These are phyloP conservation scores for Squalus acanthias DNA, from an alignment of 2,797 vertebrate genomes.

Conservation along the genomic window DNA sequence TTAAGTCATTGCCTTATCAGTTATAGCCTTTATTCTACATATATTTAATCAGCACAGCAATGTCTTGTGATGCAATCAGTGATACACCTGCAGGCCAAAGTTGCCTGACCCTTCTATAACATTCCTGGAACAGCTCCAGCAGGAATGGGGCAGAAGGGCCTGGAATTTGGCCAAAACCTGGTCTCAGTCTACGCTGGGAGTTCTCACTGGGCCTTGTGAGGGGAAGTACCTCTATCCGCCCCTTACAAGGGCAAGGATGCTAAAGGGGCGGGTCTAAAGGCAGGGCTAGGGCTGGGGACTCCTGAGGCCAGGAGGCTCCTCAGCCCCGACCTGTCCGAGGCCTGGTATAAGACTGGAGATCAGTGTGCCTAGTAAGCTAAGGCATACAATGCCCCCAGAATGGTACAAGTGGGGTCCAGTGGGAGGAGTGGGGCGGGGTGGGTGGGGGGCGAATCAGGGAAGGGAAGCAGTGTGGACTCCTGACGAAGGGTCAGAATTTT, in stretches of 20 bases:
- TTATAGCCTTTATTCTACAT: background rate
- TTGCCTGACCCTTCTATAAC: background rate
- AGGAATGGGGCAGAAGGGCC: background rate
- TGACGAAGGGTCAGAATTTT: background rate
- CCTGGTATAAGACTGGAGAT: too few species aligned
- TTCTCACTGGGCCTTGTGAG: too few species aligned
- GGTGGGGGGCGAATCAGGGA: background rate
- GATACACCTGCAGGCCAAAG: too few species aligned
- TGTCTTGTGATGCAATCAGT: background rate
- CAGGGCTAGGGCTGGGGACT: background rate
- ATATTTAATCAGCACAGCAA: background rate
- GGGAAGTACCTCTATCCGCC: background rate
- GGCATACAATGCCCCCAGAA: too few species aligned
- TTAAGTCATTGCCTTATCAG: background rate
- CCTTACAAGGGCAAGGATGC: background rate
- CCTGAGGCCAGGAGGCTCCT: background rate
- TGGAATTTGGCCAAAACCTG: background rate
- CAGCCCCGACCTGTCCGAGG: too few species aligned
- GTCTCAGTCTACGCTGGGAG: background rate
- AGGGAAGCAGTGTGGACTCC: background rate
- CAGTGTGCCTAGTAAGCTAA: background rate
- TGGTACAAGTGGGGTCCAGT: too few species aligned
- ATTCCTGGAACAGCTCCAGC: background rate
- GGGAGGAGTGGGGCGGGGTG: too few species aligned
- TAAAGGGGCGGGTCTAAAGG: background rate